Conservation (phyloP, 2,888 invertebrate species). For the Callyntrura guangdongensis region DNA sequence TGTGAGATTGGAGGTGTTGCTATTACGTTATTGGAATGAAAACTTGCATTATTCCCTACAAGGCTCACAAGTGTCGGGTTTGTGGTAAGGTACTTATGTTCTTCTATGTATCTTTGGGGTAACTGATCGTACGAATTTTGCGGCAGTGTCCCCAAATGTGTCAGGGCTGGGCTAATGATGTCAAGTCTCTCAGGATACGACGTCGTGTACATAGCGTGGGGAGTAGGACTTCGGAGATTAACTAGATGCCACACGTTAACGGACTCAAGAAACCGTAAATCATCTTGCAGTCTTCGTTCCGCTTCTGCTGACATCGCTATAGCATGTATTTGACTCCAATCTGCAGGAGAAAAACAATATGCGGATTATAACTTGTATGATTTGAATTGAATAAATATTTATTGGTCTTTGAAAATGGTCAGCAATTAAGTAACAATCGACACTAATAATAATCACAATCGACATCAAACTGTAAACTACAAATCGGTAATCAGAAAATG, state of each 20-base stretch:
- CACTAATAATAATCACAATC: neutral
- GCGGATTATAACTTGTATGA: neutral
- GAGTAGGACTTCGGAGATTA: constrained; percentile 56
- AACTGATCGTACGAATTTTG: constrained; percentile 51
- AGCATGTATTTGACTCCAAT: constrained; percentile 72
- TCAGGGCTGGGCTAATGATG: constrained; percentile 19
- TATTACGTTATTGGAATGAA: neutral
- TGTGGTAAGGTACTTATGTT: constrained; percentile 42
- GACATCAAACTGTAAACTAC: constrained; percentile 29
- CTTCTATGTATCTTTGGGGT: constrained; percentile 11
- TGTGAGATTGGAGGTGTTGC: constrained; percentile 26
- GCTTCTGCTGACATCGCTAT: constrained; percentile 72
- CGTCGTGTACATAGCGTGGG: constrained; percentile 49
- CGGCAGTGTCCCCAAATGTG: constrained; percentile 14
- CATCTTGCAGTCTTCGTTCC: constrained; percentile 66
- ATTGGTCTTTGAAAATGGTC: neutral
- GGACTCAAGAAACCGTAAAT: constrained; percentile 71
- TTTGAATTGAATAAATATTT: neutral
- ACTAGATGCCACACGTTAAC: constrained; percentile 76
- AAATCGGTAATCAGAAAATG: neutral
- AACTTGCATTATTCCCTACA: neutral
- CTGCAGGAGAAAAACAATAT: neutral
- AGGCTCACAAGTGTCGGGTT: neutral
- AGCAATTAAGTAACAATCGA: neutral
- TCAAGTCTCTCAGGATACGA: constrained; percentile 51